Evolutionary conservation across 2,888 invertebrate genomes (phyloP), one percentile per base, ranked within the genome.

Genomic region (Catocala nupta): DNA sequence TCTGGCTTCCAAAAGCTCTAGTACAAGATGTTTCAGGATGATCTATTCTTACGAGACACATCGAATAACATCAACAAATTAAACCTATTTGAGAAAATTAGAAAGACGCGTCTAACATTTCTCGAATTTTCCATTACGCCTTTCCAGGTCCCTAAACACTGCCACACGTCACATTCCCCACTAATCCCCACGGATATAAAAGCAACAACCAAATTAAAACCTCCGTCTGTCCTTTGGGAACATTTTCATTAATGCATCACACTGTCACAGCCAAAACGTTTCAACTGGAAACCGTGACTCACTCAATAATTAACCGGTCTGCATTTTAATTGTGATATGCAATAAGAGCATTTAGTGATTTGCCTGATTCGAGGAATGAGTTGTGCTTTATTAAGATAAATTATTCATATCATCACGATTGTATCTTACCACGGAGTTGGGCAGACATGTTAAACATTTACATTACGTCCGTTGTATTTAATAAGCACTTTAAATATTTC

Each of bases 301-400:
- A 67, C 55, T 69, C 66, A 59, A 51, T 71, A 78, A 78, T 78
- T 71, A 71, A 10, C 49, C 34, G 12, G 75, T 78, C 78, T 80
- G 80, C 72, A 63, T 73, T 75, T 71, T 75, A 73, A 80, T 80
- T 80, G 62, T 64, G 7, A 39, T 45, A 34, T 56, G 16, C 61
- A 45, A 43, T n/a, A 45, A 11, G 13, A 49, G n/a, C 25, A 55
- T 48, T 48, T 25, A 16, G 33, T 16, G 34, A 62, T 53, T 53
- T 53, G 13, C 16, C 48, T 53, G 42, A 45, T 60, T 55, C 61
- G 51, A 12, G 12, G 39, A 54, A 39, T 9, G 36, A 25, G 25
- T 25, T 25, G 25, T 25, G 25, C 8, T 39, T 39, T 7, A 39
- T 39, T 39, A 8, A 9, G 9, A 51, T 45, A 50, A 36, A 45